Conservation (phyloP, 1,140 invertebrate species). For the Euwallacea similis region DNA sequence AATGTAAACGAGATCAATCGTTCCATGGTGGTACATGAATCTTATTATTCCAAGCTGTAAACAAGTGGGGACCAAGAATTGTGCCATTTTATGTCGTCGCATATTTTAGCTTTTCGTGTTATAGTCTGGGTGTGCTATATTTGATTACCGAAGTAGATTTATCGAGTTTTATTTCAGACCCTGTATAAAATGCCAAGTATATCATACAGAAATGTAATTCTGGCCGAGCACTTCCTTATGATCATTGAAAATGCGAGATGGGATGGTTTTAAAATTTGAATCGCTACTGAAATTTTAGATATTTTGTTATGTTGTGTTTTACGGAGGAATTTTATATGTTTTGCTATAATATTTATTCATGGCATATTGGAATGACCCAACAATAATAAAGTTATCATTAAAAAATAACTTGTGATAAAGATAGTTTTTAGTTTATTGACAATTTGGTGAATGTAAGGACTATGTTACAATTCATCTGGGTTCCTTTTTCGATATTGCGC, state of each 20-base stretch:
- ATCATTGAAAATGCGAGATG: background rate
- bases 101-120: background rate
- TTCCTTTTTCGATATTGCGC: background rate
- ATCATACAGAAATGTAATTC: background rate
- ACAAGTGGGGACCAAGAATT: background rate
- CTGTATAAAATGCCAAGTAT: slow-evolving; percentile 1
- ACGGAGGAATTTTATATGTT: too few relatives aligned
- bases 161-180: background rate
- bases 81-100: too few relatives aligned
- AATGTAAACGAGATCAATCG: slow-evolving; percentile 62
- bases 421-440: too few relatives aligned
- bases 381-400: too few relatives aligned
- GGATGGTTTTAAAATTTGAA: too few relatives aligned
- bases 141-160: background rate
- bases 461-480: background rate
- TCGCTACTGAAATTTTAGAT: too few relatives aligned
- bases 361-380: too few relatives aligned
- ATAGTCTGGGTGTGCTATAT: background rate
- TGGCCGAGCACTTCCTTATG: background rate
- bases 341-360: too few relatives aligned
- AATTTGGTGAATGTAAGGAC: background rate
- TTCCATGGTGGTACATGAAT: slow-evolving; percentile 72
- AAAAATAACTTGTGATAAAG: too few relatives aligned
- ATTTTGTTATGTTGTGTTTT: too few relatives aligned
- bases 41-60: slow-evolving; percentile 61